A percentile compares a stretch with the other conserved stretches of the same genome.
Evolutionary conservation across 1,140 invertebrate genomes (phyloP).

Genomic region (Lordiphosa clarofinis): DNA sequence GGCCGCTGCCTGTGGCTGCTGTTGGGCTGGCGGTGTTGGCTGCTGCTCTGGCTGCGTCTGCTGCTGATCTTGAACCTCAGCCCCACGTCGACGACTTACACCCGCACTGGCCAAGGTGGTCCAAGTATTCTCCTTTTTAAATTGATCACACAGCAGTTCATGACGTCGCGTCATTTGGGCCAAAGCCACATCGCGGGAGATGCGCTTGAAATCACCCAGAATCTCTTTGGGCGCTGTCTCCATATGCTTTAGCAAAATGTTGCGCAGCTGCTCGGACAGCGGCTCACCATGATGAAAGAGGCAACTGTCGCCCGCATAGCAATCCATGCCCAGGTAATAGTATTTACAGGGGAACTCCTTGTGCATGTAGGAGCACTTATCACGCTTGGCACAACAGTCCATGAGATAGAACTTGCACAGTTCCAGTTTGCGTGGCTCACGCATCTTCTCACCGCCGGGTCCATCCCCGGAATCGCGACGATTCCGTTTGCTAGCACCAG

Average conservation of each 20-base stretch:
- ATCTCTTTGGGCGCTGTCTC: conserved; percentile 95
- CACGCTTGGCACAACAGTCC: conserved; percentile 96
- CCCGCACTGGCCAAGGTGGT: conserved; percentile 37
- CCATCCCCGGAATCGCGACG: conserved; percentile 49
- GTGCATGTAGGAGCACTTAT: conserved; percentile 98
- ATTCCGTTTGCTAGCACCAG: conserved; percentile 64
- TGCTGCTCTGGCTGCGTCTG: conserved; percentile 29
- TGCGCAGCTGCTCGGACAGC: conserved; percentile 86
- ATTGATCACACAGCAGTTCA: conserved; percentile 83
- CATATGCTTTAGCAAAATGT: conserved; percentile 89
- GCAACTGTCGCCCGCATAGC: conserved; percentile 89
- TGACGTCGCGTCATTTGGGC: conserved; percentile 87
- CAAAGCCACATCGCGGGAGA: conserved; percentile 87
- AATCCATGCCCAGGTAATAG: conserved; percentile 94
- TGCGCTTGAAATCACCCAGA: conserved; percentile 90
- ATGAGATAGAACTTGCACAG: conserved; percentile 98
- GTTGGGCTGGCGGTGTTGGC: conserved; percentile 4
- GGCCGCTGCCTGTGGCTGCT: conserved; percentile 13
- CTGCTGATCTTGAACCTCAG: conserved; percentile 4
- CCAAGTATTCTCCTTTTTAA: conserved; percentile 58
- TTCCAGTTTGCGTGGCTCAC: conserved; percentile 93
- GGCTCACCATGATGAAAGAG: conserved; percentile 95
- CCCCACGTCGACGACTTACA: conserved; percentile 23
- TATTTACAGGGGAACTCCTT: conserved; percentile 98
- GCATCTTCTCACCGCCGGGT: conserved; percentile 85